Evolutionary conservation across 1,140 invertebrate genomes (phyloP), one percentile per base, ranked within the genome.

Genomic region (Cherax destructor): DNA sequence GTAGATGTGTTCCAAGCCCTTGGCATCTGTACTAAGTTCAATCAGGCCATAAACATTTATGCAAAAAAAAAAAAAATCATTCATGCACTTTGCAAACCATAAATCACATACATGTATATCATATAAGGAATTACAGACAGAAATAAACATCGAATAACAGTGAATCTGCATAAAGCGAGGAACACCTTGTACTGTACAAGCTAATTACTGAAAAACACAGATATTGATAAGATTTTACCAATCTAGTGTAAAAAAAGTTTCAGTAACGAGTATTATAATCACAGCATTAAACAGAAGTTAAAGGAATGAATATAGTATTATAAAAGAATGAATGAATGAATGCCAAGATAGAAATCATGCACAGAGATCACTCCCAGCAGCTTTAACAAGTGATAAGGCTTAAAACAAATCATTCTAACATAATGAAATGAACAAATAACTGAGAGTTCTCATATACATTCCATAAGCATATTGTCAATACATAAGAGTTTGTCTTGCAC

Each of bases 401-500:
- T 21, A 9, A 30, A 7, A 30, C 7, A 21, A 18, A 69, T 21
- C 21, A 21, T 74, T 30, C 24, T 74, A 74, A 74, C 24, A 74
- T 30, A 30, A 74, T 74, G 24, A 30, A 74, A 21, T 5, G 7
- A 74, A 30, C 21, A 74, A 24, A 74, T 74, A 74, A 74, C 2
- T 69, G 86, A 61, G 78, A 56, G 41, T 80, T 80, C 18, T 41
- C 77, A 88, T 88, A 69, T 80, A 77, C 86, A 88, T 88, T 88
- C 86, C 78, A 88, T 21, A 81, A 47, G 61, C 77, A 81, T 56
- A 80, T 69, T 79, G 78, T 81, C 81, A 79, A 69, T 88, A 65
- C 41, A 69, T 65, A 21, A 9, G 21, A 74, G 79, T 88, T 59
- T 81, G 79, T 59, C 78, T 80, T 80, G 78, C 77, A 88, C 65